Conservation (phyloP, 2,113 vertebrate species). For the Laterallus jamaicensis region DNA sequence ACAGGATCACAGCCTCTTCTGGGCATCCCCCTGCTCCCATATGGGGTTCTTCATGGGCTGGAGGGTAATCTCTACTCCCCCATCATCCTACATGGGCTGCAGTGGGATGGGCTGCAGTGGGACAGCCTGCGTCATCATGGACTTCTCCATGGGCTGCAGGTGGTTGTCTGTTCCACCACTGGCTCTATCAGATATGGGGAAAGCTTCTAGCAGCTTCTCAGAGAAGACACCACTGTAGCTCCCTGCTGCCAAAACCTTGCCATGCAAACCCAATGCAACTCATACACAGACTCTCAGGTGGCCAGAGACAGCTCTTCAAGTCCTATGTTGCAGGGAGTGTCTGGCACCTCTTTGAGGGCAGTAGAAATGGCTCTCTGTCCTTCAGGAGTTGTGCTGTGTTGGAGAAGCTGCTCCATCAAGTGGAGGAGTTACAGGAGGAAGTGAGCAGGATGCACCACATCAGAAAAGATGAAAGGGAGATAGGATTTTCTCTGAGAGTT, state of each 20-base stretch:
- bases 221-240: neutral
- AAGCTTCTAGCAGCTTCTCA: neutral
- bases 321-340: neutral
- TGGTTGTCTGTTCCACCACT: neutral
- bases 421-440: neutral
- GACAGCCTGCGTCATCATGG: neutral
- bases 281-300: neutral
- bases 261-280: neutral
- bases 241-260: neutral
- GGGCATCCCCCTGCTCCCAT: neutral
- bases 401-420: neutral
- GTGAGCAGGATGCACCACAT: neutral
- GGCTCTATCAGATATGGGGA: neutral
- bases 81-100: neutral
- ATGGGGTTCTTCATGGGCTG: neutral
- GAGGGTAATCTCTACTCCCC: too few relatives aligned
- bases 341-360: neutral
- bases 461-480: neutral
- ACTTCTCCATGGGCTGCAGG: neutral
- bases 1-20: neutral
- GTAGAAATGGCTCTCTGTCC: neutral
- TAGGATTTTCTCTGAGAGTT: neutral
- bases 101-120: neutral
- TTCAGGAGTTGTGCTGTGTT: neutral
- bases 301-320: neutral